Evolutionary conservation across 2,113 vertebrate genomes (phyloP).

Genomic region (Pycnonotus jocosus): DNA sequence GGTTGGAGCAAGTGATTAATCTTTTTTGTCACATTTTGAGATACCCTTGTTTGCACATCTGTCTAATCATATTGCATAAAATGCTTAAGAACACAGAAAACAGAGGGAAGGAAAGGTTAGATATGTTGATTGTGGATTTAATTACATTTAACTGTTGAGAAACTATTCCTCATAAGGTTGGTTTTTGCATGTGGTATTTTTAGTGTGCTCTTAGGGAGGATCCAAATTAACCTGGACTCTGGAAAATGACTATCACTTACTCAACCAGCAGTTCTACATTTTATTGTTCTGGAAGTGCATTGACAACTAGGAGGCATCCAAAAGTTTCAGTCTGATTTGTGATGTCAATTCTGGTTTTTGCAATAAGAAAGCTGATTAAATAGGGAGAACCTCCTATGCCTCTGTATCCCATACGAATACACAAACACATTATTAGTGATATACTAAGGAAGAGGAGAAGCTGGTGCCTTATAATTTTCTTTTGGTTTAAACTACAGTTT

Average conservation of each 20-base stretch:
- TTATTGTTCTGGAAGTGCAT: neutral
- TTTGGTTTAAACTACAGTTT: neutral
- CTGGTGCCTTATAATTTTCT: neutral
- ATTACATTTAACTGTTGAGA: neutral
- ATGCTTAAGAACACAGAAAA: slow-evolving; percentile 19
- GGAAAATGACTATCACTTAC: neutral
- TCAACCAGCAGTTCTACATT: neutral
- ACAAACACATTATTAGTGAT: neutral
- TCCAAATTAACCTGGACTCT: neutral
- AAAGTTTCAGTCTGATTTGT: neutral
- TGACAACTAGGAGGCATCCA: neutral
- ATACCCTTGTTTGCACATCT: slow-evolving; percentile 33
- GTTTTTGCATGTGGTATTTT: neutral
- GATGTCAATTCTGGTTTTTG: neutral
- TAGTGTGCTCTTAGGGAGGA: neutral
- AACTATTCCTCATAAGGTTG: neutral
- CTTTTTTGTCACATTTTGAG: neutral
- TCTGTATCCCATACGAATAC: fast-evolving
- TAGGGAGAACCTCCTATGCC: neutral
- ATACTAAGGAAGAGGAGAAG: neutral
- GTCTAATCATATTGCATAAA: slow-evolving; percentile 4
- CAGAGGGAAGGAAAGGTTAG: neutral
- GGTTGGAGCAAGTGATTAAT: neutral
- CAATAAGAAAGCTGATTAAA: neutral
- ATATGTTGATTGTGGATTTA: neutral